phyloP scores from a whole-genome alignment of 2,888 invertebrate species.

The Brenthis ino region DNA sequence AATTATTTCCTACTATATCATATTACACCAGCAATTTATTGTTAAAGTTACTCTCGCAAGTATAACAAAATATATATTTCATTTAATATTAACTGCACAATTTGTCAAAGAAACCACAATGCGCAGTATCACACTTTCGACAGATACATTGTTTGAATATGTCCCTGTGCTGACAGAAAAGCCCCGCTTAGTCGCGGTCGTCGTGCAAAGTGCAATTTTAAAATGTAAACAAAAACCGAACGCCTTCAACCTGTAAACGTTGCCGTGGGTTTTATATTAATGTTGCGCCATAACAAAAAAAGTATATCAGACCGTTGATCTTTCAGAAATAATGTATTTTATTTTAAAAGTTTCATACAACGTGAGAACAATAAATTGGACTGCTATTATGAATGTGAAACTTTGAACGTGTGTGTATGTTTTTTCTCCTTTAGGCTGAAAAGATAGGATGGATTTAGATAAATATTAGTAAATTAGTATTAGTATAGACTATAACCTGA shows the following conservation, averaged over 20 bases:
- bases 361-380: no score
- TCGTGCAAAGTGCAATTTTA: constrained; percentile 81
- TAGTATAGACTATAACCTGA: no score
- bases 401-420: no score
- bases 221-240: constrained; percentile 78
- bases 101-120: constrained; percentile 47
- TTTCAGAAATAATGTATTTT: neutral
- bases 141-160: constrained; percentile 75
- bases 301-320: constrained; percentile 4
- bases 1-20: no score
- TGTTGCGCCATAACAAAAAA: constrained; percentile 1
- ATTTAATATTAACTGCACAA: constrained; percentile 36
- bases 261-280: constrained; percentile 22
- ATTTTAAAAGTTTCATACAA: no score
- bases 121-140: constrained; percentile 69
- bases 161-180: constrained; percentile 69
- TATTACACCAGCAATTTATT: no score
- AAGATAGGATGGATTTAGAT: no score
- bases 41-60: neutral
- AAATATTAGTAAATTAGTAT: no score
- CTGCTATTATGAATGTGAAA: no score
- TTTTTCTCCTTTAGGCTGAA: no score
- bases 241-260: constrained; percentile 51
- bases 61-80: neutral
- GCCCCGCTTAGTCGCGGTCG: constrained; percentile 65